A percentile compares a stretch with the other conserved stretches of the same genome.
phyloP scores from a whole-genome alignment of 1,140 invertebrate genomes.

The Rhopalosiphum padi region DNA sequence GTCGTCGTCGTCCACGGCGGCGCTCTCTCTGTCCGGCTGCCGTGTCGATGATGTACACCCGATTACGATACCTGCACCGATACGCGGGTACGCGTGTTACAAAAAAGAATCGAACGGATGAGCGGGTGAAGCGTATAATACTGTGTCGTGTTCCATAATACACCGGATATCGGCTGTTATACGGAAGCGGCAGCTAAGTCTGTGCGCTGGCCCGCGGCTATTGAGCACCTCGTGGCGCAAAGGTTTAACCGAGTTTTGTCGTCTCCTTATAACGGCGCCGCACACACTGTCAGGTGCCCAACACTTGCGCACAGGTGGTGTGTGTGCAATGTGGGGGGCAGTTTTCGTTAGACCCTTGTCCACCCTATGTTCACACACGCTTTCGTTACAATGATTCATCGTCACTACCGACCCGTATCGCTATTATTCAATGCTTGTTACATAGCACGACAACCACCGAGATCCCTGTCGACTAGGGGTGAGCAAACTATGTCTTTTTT shows the following conservation, averaged over 20 bases:
- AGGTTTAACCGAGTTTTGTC: neutral
- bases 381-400: constrained; percentile 38
- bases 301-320: neutral
- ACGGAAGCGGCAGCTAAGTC: neutral
- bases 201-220: neutral
- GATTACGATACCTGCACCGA: neutral
- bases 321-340: neutral
- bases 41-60: neutral
- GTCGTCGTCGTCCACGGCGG: neutral
- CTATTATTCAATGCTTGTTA: constrained; percentile 10
- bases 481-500: neutral
- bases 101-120: neutral
- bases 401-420: neutral
- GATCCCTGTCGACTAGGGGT: neutral
- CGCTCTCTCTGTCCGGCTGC: neutral
- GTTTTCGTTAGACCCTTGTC: neutral
- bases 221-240: neutral
- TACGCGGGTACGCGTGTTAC: neutral
- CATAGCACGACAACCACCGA: neutral
- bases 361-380: neutral
- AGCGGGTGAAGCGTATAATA: neutral
- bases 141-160: no score
- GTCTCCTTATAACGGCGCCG: neutral
- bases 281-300: neutral
- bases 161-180: neutral